phyloP scores from a whole-genome alignment of 2,888 invertebrate genomes.

The Lordiphosa andalusiaca region DNA sequence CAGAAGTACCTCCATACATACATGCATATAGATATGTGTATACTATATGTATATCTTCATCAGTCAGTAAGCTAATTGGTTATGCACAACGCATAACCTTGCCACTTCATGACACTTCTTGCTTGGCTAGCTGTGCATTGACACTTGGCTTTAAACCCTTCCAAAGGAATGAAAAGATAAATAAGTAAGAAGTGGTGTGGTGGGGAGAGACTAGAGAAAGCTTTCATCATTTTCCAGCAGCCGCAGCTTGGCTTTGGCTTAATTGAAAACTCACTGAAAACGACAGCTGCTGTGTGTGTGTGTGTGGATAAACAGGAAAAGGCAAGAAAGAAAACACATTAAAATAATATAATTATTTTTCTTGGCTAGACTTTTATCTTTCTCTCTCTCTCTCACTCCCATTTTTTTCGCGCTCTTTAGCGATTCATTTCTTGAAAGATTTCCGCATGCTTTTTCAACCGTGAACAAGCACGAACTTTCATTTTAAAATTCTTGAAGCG shows the following conservation, averaged over 20 bases:
- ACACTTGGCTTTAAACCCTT: constrained; percentile 23
- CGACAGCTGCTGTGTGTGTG: constrained; percentile 56
- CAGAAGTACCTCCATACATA: constrained; percentile 1
- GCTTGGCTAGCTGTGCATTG: constrained; percentile 35
- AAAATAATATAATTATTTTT: constrained; percentile 70
- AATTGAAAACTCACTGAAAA: constrained; percentile 68
- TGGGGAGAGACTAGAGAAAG: constrained; percentile 28
- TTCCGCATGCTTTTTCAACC: constrained; percentile 75
- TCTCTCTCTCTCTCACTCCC: constrained; percentile 20
- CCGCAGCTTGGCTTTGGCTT: constrained; percentile 35
- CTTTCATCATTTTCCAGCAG: constrained; percentile 37
- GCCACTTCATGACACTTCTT: constrained; percentile 59
- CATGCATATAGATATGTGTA: constrained; percentile 6
- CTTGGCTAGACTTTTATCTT: constrained; percentile 44
- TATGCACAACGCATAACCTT: constrained; percentile 69
- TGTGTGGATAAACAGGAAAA: constrained; percentile 41
- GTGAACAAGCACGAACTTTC: constrained; percentile 75
- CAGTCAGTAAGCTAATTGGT: constrained; percentile 56
- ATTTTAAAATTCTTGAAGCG: constrained; percentile 68
- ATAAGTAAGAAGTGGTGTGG: constrained; percentile 15
- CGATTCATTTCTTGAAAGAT: constrained; percentile 50
- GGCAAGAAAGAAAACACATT: constrained; percentile 57
- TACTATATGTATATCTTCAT: constrained; percentile 21
- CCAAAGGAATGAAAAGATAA: constrained; percentile 2
- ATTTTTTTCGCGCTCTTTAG: constrained; percentile 22